Percentiles rank a stretch among this genome's conserved stretches.
Conservation (phyloP, 1,140 invertebrate genomes). For the Orchestia grillus region DNA sequence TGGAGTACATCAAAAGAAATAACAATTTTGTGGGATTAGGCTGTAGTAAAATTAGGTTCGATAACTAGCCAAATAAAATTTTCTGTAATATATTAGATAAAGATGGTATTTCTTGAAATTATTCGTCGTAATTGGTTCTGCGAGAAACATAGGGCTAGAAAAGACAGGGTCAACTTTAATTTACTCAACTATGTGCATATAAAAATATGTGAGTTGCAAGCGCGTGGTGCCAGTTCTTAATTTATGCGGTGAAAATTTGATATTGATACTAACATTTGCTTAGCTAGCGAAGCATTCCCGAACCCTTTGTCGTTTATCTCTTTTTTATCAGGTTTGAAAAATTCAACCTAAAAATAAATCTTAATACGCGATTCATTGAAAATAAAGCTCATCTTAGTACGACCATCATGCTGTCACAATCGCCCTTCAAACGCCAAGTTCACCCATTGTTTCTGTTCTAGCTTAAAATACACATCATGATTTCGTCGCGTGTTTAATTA, state of each 20-base stretch:
- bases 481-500: not conserved
- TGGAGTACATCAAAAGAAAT: too few relatives aligned
- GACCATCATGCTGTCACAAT: not conserved
- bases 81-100: not conserved
- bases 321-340: not conserved
- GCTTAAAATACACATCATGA: not conserved
- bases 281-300: not conserved
- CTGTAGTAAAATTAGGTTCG: too few relatives aligned
- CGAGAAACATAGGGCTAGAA: not conserved
- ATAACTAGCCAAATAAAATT: too few relatives aligned
- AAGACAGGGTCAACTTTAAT: not conserved
- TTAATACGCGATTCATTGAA: not conserved
- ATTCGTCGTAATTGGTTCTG: not conserved
- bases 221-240: not conserved
- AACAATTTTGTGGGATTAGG: too few relatives aligned
- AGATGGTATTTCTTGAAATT: not conserved
- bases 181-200: conserved; percentile 10
- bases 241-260: not conserved
- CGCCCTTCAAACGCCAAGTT: not conserved
- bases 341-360: not conserved
- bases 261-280: not conserved
- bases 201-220: conserved; percentile 32
- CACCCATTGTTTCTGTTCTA: not conserved
- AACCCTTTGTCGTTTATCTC: not conserved
- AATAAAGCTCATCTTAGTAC: not conserved